Conservation (phyloP, 2,797 vertebrate species). For the Harpagifer antarcticus region DNA sequence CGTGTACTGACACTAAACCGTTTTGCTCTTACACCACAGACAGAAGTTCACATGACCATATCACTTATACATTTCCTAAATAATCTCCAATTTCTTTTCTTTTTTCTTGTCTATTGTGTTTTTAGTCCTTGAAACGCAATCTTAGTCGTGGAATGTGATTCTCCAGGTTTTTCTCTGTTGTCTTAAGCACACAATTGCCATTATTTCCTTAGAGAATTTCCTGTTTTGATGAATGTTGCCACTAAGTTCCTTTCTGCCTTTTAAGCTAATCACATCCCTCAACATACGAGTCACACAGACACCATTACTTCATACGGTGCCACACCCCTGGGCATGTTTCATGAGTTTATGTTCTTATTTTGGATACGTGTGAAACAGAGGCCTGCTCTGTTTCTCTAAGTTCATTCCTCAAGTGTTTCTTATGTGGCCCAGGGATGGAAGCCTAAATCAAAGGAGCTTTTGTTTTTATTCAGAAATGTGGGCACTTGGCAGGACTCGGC, state of each 20-base stretch:
- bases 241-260: background rate
- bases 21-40: background rate
- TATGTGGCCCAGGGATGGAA: slow-evolving; percentile 50
- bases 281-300: slow-evolving; percentile 19
- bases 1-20: slow-evolving; percentile 38
- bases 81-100: background rate
- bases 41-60: background rate
- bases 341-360: slow-evolving; percentile 36
- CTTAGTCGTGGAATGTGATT: slow-evolving; percentile 6
- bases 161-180: slow-evolving; percentile 21
- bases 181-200: background rate
- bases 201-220: slow-evolving; percentile 11
- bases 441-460: slow-evolving; percentile 79
- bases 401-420: slow-evolving; percentile 55
- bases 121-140: background rate
- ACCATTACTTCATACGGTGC: slow-evolving; percentile 10
- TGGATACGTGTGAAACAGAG: slow-evolving; percentile 54
- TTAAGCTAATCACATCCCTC: slow-evolving; percentile 6
- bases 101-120: slow-evolving; percentile 2
- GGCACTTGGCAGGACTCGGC: slow-evolving; percentile 57
- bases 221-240: slow-evolving; percentile 6
- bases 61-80: background rate
- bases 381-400: slow-evolving; percentile 47
- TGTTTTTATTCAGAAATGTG: slow-evolving; percentile 80
- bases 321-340: slow-evolving; percentile 27